Evolutionary conservation across 2,888 invertebrate species (phyloP), one percentile per base, ranked within the genome.

Genomic region (Nowickia ferox): DNA sequence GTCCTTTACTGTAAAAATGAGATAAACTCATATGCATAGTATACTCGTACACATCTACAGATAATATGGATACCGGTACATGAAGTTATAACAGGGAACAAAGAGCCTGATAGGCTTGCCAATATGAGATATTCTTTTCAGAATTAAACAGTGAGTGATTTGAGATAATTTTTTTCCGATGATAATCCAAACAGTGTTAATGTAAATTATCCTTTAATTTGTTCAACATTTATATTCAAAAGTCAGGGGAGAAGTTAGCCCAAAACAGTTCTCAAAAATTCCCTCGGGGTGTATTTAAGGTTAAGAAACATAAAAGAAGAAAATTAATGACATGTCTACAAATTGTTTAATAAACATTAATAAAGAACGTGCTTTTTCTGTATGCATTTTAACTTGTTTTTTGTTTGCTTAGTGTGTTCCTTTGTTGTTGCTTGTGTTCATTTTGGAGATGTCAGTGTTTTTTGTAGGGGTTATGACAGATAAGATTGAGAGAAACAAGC

Each of bases 361-460:
- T 46, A 80, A 61, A 66, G 15, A 77, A 81, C 76, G 51, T 80
- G 80, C 80, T 79, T 84, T 76, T 71, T 17, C 22, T 71, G 44
- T 69, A 11, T 79, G 79, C 57, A 63, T 61, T 71, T 76, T 42
- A 13, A 65, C 38, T 66, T 59, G 69, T 79, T 68, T 79, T 74
- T 71, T 30, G 40, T 57, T 53, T 63, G 2, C 44, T 68, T 22
- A 40, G 11, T n/a, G 22, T 57, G 15, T 13, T 55, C 48, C 38
- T 59, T 38, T 51, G 1, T 61, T 76, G 17, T 75, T 65, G 71
- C 22, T 66, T 13, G 59, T 59, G 40, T 38, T 13, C 15, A 51
- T 65, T 63, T 63, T 65, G 15, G 15, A 57, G 22, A 55, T 53
- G 22, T 44, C 51, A 30, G 17, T n/a, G 46, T 69, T 42, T 65